phyloP scores from a whole-genome alignment of 1,140 invertebrate genomes.

The Hypothenemus hampei region DNA sequence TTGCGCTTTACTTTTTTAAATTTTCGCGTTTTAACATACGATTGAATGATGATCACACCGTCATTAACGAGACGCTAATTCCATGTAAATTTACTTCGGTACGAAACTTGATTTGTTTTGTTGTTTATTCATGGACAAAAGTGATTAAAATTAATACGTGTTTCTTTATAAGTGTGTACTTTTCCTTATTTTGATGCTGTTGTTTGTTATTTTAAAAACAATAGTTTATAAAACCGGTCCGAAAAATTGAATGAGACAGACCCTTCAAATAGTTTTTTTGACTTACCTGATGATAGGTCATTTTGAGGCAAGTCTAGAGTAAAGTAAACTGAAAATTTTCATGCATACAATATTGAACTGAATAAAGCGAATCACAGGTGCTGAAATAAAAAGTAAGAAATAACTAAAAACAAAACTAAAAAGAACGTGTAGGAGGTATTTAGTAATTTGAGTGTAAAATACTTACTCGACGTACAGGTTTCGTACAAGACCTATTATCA shows the following conservation, averaged over 20 bases:
- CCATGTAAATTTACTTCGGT: no score
- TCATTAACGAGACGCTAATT: no score
- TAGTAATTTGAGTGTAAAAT: neutral
- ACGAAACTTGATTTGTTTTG: no score
- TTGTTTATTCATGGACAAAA: neutral
- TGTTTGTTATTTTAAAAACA: neutral
- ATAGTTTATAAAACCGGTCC: no score
- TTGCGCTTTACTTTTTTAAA: no score
- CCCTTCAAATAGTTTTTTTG: no score
- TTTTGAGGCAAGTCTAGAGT: slow-evolving; percentile 2
- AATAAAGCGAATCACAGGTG: slow-evolving; percentile 11
- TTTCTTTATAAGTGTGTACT: neutral
- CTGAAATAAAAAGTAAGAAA: slow-evolving; percentile 12
- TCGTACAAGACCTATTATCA: slow-evolving; percentile 25
- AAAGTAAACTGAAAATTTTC: slow-evolving; percentile 5
- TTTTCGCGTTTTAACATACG: no score
- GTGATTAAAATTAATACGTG: neutral
- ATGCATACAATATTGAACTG: slow-evolving; percentile 15
- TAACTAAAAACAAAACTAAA: slow-evolving; percentile 5
- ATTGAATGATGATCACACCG: no score
- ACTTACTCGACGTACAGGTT: slow-evolving; percentile 21
- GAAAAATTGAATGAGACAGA: no score
- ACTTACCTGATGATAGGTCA: slow-evolving; percentile 21
- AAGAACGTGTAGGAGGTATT: neutral
- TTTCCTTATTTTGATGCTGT: neutral